A percentile compares a stretch with the other conserved stretches of the same genome.
Conservation (phyloP, 1,140 invertebrate species). For the Diuraphis noxia region DNA sequence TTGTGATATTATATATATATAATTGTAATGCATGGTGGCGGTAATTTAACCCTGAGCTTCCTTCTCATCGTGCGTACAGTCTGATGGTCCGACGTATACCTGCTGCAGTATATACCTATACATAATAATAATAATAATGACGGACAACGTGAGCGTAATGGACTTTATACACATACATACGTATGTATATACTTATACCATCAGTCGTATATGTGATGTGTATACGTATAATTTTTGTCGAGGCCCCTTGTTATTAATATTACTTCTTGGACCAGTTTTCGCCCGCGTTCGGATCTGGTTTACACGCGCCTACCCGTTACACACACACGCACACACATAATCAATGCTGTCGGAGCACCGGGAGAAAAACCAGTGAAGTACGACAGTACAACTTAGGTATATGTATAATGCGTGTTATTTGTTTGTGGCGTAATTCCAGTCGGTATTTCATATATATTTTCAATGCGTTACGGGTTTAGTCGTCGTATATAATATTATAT, state of each 20-base stretch:
- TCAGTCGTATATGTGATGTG: background rate
- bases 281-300: slow-evolving; percentile 18
- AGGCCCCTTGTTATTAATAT: slow-evolving; percentile 26
- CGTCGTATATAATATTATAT: background rate
- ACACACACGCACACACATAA: background rate
- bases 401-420: slow-evolving; percentile 17
- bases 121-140: slow-evolving; percentile 10
- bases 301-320: slow-evolving; percentile 8
- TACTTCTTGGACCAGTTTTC: slow-evolving; percentile 28
- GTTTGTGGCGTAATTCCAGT: slow-evolving; percentile 27
- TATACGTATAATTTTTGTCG: slow-evolving; percentile 24
- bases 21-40: background rate
- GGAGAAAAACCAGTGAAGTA: slow-evolving; percentile 9
- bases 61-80: background rate
- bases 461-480: background rate
- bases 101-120: background rate
- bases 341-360: background rate
- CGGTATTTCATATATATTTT: slow-evolving; percentile 6
- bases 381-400: background rate
- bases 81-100: slow-evolving; percentile 7
- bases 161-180: background rate
- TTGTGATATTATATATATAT: background rate
- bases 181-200: background rate
- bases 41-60: slow-evolving; percentile 17
- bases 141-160: slow-evolving; percentile 17